phyloP scores from a whole-genome alignment of 2,113 vertebrate genomes.

The Todiramphus chloris region DNA sequence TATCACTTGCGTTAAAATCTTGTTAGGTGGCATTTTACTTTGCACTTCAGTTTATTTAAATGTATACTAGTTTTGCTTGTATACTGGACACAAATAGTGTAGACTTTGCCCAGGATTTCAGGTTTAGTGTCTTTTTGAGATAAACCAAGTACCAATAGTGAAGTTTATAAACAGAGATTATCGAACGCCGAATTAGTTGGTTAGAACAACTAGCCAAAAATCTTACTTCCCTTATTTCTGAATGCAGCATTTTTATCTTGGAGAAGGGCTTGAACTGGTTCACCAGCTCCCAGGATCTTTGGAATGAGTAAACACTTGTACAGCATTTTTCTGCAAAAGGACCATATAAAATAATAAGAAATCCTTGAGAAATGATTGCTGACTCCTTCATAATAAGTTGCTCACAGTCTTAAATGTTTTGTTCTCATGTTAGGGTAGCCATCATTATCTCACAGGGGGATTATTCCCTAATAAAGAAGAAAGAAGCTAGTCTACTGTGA shows the following conservation, averaged over 20 bases:
- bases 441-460: background rate
- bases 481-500: background rate
- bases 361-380: background rate
- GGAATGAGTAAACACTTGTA: background rate
- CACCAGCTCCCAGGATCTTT: background rate
- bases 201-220: background rate
- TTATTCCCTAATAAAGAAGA: background rate
- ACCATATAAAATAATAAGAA: background rate
- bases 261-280: background rate
- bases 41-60: background rate
- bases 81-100: background rate
- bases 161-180: background rate
- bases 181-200: background rate
- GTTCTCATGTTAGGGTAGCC: background rate
- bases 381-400: background rate
- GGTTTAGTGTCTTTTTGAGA: background rate
- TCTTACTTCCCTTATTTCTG: background rate
- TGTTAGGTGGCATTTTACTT: background rate
- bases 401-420: background rate
- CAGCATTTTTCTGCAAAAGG: background rate
- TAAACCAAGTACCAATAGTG: background rate
- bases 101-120: background rate
- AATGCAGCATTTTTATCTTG: background rate
- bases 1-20: background rate
- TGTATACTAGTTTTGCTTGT: background rate